phyloP scores from a whole-genome alignment of 2,113 vertebrate genomes.

The Pedionomus torquatus region DNA sequence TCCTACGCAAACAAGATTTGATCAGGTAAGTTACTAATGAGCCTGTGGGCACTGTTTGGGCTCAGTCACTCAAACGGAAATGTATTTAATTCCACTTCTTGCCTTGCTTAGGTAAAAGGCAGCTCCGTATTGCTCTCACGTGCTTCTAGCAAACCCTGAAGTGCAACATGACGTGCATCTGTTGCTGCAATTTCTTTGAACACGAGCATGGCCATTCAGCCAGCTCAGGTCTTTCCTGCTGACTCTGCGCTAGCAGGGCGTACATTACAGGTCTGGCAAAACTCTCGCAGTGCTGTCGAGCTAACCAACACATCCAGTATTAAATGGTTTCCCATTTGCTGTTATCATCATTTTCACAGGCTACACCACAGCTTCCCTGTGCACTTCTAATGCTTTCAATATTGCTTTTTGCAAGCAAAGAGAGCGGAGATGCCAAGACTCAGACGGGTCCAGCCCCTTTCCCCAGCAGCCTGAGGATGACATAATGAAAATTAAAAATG shows the following conservation, averaged over 20 bases:
- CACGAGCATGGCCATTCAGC: background rate
- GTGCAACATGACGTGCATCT: background rate
- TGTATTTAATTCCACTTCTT: background rate
- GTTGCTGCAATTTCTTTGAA: background rate
- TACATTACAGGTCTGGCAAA: background rate
- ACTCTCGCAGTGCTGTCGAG: background rate
- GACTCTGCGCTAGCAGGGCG: background rate
- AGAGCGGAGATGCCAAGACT: background rate
- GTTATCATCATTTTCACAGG: conserved; percentile 39
- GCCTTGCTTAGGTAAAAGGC: background rate
- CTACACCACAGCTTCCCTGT: background rate
- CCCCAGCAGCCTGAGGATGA: background rate
- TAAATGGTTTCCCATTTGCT: conserved; percentile 37
- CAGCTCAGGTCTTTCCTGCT: background rate
- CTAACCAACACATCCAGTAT: background rate
- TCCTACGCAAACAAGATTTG: background rate
- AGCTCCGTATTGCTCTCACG: background rate
- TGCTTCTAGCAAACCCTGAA: background rate
- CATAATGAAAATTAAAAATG: background rate
- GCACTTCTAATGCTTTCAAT: background rate
- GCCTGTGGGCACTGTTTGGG: background rate
- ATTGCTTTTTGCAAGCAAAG: background rate
- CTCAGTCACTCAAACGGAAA: background rate
- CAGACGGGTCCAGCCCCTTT: background rate
- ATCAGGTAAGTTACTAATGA: background rate